These are phyloP conservation scores for Pseudomyrmex pallidus DNA, from an alignment of 1,140 invertebrate species.

Conservation along the genomic window DNA sequence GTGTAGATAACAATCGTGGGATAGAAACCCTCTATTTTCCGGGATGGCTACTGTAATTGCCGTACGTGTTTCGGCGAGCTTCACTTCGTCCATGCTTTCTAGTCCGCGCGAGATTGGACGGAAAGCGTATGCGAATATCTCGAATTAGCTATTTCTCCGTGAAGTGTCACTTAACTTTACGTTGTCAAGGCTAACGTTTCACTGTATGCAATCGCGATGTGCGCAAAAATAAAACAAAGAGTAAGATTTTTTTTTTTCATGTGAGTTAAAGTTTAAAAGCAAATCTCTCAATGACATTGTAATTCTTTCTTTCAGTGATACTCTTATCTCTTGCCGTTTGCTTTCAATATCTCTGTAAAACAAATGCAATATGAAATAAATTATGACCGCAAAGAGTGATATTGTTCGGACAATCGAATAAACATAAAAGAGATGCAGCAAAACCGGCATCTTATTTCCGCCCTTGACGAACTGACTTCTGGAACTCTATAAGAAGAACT, in stretches of 20 bases:
- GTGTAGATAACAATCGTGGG: conserved; percentile 84
- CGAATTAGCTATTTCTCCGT: conserved; percentile 36
- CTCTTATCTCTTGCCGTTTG: not conserved
- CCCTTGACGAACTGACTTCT: conserved; percentile 72
- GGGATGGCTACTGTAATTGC: conserved; percentile 78
- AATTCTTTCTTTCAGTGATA: not conserved
- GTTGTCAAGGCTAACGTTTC: too few relatives aligned
- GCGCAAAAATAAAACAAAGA: too few relatives aligned
- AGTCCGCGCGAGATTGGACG: conserved; percentile 17
- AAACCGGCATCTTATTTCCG: conserved; percentile 37
- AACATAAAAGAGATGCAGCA: conserved; percentile 18
- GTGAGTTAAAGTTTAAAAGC: too few relatives aligned
- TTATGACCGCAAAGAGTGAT: not conserved
- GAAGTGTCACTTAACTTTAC: not conserved
- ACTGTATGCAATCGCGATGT: too few relatives aligned
- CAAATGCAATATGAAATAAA: not conserved
- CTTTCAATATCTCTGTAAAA: not conserved
- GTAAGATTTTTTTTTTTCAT: too few relatives aligned
- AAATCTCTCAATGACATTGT: not conserved
- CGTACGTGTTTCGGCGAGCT: conserved; percentile 77
- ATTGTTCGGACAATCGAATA: not conserved
- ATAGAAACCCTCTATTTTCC: conserved; percentile 80
- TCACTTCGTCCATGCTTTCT: conserved; percentile 61
- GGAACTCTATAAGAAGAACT: conserved; percentile 79
- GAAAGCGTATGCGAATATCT: conserved; percentile 35